Evolutionary conservation across 2,888 invertebrate genomes (phyloP).

Genomic region (Machimus rusticus): DNA sequence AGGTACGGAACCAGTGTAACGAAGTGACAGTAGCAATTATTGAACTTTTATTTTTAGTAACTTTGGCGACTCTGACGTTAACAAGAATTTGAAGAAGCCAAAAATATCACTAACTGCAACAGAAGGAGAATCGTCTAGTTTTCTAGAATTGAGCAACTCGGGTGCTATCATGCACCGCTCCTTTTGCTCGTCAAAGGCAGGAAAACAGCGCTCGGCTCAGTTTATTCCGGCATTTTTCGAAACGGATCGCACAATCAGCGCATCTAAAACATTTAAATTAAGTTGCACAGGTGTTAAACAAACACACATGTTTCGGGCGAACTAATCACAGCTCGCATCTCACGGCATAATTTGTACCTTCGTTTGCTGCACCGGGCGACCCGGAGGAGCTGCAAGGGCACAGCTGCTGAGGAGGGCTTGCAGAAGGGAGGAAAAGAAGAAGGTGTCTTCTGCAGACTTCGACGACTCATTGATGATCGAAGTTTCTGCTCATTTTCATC

Average conservation of each 20-base stretch:
- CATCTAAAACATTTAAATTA: constrained; percentile 18
- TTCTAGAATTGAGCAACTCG: neutral
- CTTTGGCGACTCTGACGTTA: neutral
- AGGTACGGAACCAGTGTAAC: neutral
- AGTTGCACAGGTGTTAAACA: constrained; percentile 45
- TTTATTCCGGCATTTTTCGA: neutral
- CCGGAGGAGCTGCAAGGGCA: neutral
- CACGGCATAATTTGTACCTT: constrained; percentile 44
- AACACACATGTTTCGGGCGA: constrained; percentile 38
- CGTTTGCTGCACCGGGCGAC: constrained; percentile 12
- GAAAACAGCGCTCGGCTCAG: neutral
- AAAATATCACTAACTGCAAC: neutral
- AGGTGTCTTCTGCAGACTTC: neutral
- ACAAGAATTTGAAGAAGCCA: neutral
- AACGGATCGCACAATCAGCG: constrained; percentile 1
- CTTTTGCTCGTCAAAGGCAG: neutral
- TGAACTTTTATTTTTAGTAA: neutral
- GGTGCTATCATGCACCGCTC: neutral
- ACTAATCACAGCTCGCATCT: constrained; percentile 42
- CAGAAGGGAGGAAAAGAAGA: neutral
- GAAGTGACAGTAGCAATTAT: neutral
- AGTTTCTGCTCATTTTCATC: neutral
- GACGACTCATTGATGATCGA: neutral
- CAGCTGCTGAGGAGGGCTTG: neutral
- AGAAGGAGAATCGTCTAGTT: neutral